Percentiles rank a stretch among this genome's conserved stretches.
phyloP scores from a whole-genome alignment of 2,797 vertebrate genomes.

The Alauda arvensis region DNA sequence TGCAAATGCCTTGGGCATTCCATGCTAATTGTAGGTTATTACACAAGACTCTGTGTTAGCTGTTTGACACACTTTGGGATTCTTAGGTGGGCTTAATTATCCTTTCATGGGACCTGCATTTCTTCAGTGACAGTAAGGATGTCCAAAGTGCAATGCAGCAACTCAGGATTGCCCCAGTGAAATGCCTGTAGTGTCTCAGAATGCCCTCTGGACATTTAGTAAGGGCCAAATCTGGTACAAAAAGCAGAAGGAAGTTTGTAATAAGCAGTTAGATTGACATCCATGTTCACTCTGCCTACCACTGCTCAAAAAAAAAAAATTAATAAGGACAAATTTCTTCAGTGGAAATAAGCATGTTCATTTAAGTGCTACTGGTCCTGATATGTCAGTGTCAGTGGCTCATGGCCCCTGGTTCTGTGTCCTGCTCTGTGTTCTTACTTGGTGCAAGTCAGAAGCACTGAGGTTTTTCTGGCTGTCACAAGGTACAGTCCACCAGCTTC shows the following conservation, averaged over 20 bases:
- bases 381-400: neutral
- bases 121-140: neutral
- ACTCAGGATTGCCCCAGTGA: neutral
- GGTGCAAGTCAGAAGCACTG: neutral
- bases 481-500: neutral
- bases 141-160: neutral
- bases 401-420: neutral
- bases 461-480: neutral
- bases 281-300: neutral
- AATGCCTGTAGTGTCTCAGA: neutral
- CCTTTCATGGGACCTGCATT: neutral
- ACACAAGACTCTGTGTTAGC: neutral
- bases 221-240: neutral
- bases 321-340: neutral
- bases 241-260: neutral
- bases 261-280: neutral
- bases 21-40: neutral
- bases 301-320: rapidly evolving
- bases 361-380: neutral
- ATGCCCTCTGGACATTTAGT: neutral
- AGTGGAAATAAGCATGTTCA: neutral
- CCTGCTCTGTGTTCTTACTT: neutral
- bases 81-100: neutral
- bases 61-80: neutral
- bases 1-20: neutral